phyloP scores from a whole-genome alignment of 2,888 invertebrate genomes.

The Leptinotarsa haldemani region DNA sequence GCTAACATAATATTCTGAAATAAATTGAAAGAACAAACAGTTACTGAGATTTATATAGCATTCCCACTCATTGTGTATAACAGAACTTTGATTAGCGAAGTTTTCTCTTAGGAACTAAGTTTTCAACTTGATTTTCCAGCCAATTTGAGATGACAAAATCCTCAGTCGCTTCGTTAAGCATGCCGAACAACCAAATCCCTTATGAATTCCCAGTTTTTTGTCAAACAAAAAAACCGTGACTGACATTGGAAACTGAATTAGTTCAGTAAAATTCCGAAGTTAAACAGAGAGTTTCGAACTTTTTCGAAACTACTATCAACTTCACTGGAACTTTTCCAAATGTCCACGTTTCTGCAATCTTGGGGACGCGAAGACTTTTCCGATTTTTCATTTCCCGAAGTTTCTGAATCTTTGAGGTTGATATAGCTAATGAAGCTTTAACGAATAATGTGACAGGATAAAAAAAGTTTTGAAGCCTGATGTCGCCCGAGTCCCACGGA shows the following conservation, averaged over 20 bases:
- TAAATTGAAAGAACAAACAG: too few species aligned
- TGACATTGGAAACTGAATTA: conserved; percentile 12
- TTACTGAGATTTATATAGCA: too few species aligned
- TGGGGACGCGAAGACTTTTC: background rate
- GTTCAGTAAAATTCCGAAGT: background rate
- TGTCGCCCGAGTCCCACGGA: background rate
- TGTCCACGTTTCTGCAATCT: background rate
- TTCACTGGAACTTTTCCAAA: conserved; percentile 3
- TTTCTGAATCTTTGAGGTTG: conserved; percentile 2
- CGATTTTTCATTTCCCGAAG: background rate
- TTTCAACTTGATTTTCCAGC: background rate
- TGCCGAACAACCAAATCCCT: background rate
- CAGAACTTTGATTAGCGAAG: background rate
- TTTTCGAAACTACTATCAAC: conserved; percentile 11
- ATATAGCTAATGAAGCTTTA: background rate
- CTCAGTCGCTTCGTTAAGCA: background rate
- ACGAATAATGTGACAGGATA: background rate
- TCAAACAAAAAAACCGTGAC: background rate
- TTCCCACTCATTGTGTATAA: too few species aligned
- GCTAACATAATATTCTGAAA: too few species aligned
- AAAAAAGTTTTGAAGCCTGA: background rate
- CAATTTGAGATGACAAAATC: background rate
- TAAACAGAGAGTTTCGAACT: conserved; percentile 6
- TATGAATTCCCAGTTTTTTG: too few species aligned
- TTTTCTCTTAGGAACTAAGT: background rate